Conservation (phyloP, 1,140 invertebrate species). For the Ericerus pela region DNA sequence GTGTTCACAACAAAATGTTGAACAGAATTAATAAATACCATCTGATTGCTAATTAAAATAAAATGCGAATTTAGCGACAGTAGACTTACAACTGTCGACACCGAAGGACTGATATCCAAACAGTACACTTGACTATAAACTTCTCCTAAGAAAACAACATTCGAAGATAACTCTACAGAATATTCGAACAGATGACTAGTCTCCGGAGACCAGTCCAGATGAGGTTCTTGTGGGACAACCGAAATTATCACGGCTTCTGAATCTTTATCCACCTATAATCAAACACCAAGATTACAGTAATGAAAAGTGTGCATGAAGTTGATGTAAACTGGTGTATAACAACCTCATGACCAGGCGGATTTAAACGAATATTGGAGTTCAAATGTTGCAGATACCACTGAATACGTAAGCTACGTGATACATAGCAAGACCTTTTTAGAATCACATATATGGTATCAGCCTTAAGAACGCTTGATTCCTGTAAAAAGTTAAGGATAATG, state of each 20-base stretch:
- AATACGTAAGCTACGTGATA: constrained; percentile 56
- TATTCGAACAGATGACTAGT: constrained; percentile 39
- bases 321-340: no score
- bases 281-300: constrained; percentile 5
- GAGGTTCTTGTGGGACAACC: constrained; percentile 39
- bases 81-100: constrained; percentile 41
- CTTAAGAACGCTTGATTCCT: constrained; percentile 16
- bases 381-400: constrained; percentile 60
- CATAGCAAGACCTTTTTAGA: constrained; percentile 56
- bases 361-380: constrained; percentile 38
- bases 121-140: constrained; percentile 37
- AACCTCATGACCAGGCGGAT: no score
- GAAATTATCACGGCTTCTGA: constrained; percentile 48
- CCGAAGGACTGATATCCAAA: constrained; percentile 65
- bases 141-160: constrained; percentile 29
- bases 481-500: constrained; percentile 12
- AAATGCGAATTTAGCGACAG: neutral
- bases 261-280: constrained; percentile 29
- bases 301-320: no score
- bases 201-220: constrained; percentile 35
- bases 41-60: neutral
- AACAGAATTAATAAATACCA: neutral
- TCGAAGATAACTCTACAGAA: constrained; percentile 21
- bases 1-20: neutral
- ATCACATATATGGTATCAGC: constrained; percentile 51